A percentile compares a stretch with the other conserved stretches of the same genome.
Conservation (phyloP, 2,797 vertebrate species). For the Eleutherodactylus coqui region DNA sequence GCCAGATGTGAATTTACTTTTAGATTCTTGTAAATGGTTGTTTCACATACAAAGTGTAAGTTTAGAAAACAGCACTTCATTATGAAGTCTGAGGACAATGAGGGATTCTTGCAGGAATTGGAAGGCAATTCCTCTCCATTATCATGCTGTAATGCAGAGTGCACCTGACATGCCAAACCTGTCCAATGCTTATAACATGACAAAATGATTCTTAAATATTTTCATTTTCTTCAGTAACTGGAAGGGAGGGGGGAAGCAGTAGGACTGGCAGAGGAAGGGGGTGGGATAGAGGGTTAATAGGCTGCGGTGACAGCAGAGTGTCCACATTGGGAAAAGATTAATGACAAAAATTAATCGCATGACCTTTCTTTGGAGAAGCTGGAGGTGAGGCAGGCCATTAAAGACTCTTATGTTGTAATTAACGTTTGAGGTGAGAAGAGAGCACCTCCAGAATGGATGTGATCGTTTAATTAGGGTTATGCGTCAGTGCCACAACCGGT, state of each 20-base stretch:
- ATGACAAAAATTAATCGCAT: conserved; percentile 90
- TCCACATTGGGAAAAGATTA: conserved; percentile 92
- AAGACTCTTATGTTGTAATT: conserved; percentile 96
- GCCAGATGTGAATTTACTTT: neutral
- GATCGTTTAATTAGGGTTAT: conserved; percentile 95
- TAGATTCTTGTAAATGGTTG: conserved; percentile 2
- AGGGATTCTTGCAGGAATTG: conserved; percentile 45
- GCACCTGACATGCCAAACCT: conserved; percentile 58
- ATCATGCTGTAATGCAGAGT: conserved; percentile 52
- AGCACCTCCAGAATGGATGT: conserved; percentile 87
- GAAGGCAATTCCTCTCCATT: conserved; percentile 59
- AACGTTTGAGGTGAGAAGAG: conserved; percentile 87
- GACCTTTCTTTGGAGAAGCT: conserved; percentile 92
- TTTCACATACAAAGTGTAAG: conserved; percentile 34
- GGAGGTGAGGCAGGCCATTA: conserved; percentile 94
- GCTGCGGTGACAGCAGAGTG: conserved; percentile 84
- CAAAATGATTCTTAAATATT: conserved; percentile 78
- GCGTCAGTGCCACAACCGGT: conserved; percentile 90
- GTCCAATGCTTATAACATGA: conserved; percentile 60
- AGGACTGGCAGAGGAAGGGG: conserved; percentile 66
- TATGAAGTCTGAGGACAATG: conserved; percentile 37
- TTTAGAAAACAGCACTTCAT: conserved; percentile 48
- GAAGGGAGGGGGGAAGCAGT: conserved; percentile 67
- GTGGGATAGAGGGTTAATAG: conserved; percentile 80
- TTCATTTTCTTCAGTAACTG: conserved; percentile 76